Conservation (phyloP, 1,140 invertebrate genomes). For the Leptinotarsa lineolata region DNA sequence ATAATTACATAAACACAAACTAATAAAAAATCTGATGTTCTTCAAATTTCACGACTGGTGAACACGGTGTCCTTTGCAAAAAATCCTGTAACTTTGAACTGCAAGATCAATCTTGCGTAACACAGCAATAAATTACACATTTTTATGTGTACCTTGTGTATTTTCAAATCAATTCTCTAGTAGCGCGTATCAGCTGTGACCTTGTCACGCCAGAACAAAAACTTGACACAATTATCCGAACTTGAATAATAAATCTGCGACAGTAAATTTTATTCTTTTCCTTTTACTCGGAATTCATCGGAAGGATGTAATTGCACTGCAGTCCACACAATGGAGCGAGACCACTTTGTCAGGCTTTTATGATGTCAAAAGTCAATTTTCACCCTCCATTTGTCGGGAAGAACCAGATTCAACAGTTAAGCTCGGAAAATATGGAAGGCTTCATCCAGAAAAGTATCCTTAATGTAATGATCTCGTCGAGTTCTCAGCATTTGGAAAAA, state of each 20-base stretch:
- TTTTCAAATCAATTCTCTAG: slow-evolving; percentile 10
- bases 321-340: slow-evolving; percentile 30
- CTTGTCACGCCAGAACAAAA: slow-evolving; percentile 6
- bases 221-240: slow-evolving; percentile 23
- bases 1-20: no score
- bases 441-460: slow-evolving; percentile 18
- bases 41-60: neutral
- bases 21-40: no score
- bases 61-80: slow-evolving; percentile 11
- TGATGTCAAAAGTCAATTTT: slow-evolving; percentile 43
- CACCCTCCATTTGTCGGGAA: slow-evolving; percentile 41
- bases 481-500: neutral
- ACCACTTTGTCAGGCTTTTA: slow-evolving; percentile 35
- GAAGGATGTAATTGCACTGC: slow-evolving; percentile 11
- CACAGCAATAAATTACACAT: neutral
- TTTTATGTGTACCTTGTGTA: slow-evolving; percentile 5
- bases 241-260: slow-evolving; percentile 32
- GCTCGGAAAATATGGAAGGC: slow-evolving; percentile 17
- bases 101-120: slow-evolving; percentile 15
- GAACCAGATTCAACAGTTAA: slow-evolving; percentile 27
- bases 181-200: neutral
- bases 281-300: neutral
- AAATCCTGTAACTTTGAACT: slow-evolving; percentile 25
- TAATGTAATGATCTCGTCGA: slow-evolving; percentile 13
- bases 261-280: slow-evolving; percentile 1